Base-by-base conservation (phyloP, 2,797 vertebrate genomes). In the Buceros bicornis region DNA sequence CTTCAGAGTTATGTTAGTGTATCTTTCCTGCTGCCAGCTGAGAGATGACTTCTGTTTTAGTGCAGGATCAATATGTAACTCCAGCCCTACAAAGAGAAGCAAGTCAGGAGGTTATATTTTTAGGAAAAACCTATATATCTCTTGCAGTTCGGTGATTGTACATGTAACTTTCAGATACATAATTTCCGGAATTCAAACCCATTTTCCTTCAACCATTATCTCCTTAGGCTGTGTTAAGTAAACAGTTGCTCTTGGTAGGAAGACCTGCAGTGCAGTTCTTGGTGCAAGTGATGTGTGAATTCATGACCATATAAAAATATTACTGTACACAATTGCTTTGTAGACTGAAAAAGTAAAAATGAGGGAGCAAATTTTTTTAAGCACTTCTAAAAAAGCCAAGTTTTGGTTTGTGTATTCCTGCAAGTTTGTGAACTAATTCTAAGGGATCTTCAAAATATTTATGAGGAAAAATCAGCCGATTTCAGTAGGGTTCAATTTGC, bases 61-160 rank as follows among this genome's bases (percentile, higher is more conserved):
- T 33, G 64, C 50, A 31, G 13, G 40, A 21, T 71, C 58, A 82
- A 47, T 81, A 45, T 65, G 13, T 26, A 67, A 64, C 71, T 24
- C 29, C 35, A 51, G 48, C 50, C 29, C 33, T 64, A 54, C 77
- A 47, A 40, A 28, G 29, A 86, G 16, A 50, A 47, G 54, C 33
- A 87, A 73, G 76, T 72, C 58, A n/a, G 43, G 81, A 78, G 26
- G 17, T 42, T 51, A 50, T 47, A 76, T 92, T 40, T 91, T 86
- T 31, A 92, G 83, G 79, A 90, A 94, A 92, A 78, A 92, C 71
- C 67, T 31, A 25, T 78, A 18, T 74, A 29, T 78, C 17, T 76
- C 21, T 24, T 50, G 21, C 26, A 33, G 22, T 43, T 25, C 47
- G 48, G 31, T 60, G 93, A 29, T 62, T 84, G 24, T 22, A 21